phyloP scores from a whole-genome alignment of 2,888 invertebrate species.

The Chrysolina haemoptera region DNA sequence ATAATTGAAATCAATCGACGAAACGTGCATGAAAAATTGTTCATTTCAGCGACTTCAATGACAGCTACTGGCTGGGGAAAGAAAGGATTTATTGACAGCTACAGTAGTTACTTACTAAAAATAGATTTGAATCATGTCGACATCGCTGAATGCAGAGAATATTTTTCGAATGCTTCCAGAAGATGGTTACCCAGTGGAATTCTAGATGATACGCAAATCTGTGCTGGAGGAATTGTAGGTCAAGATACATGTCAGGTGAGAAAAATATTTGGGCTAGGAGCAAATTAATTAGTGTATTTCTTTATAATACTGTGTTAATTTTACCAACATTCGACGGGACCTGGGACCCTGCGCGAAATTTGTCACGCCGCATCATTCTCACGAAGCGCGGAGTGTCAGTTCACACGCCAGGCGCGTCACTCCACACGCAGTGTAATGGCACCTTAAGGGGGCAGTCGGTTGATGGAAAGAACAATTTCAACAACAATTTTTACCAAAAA shows the following conservation, averaged over 20 bases:
- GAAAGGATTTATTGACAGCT: constrained; percentile 23
- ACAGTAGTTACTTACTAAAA: constrained; percentile 29
- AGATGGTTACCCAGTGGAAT: constrained; percentile 65
- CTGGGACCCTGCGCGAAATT: too few relatives aligned
- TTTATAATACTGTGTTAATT: neutral
- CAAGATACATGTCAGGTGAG: constrained; percentile 73
- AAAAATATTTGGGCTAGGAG: neutral
- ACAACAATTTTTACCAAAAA: too few relatives aligned
- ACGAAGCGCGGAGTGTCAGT: too few relatives aligned
- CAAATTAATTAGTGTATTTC: neutral
- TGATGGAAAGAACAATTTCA: too few relatives aligned
- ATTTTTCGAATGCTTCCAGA: constrained; percentile 2
- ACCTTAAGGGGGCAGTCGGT: too few relatives aligned
- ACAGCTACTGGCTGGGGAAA: constrained; percentile 60
- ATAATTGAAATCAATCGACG: too few relatives aligned
- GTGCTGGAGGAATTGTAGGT: constrained; percentile 71
- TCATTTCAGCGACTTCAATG: constrained; percentile 51
- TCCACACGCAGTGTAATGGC: too few relatives aligned
- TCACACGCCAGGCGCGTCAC: too few relatives aligned
- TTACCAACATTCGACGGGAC: too few relatives aligned
- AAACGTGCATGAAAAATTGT: too few relatives aligned
- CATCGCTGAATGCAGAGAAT: constrained; percentile 13
- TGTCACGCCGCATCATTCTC: too few relatives aligned
- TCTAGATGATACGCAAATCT: constrained; percentile 70
- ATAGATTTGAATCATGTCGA: constrained; percentile 27